Evolutionary conservation across 1,140 invertebrate genomes (phyloP), one percentile per base, ranked within the genome.

Genomic region (Centruroides vittatus): DNA sequence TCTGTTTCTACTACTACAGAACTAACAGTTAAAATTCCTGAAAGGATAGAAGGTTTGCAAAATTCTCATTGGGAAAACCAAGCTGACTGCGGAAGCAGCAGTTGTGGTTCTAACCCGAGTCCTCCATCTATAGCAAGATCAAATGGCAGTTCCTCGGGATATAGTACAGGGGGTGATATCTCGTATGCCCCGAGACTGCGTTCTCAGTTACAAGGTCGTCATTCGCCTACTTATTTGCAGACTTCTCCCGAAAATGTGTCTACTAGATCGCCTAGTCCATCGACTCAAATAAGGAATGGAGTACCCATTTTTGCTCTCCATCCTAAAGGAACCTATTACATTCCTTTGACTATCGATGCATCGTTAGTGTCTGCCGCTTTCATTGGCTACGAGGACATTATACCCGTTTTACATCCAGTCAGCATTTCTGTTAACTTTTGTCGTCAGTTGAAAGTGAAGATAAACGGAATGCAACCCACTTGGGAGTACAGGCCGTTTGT

Each of bases 371-470:
- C 84, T 62, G 84, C 86, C 0, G 83, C 84, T 65, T 74, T 90
- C 3, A 79, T 79, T 8, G 79, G 78, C 55, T 8, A 52, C 52
- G 63, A 63, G 7, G 66, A 68, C 8, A 36, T 65, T 47, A 77
- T 82, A 9, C 78, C 81, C 5, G 80, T 88, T 8, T 78, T 93
- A 13, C 91, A 95, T 77, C 91, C 91, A 3, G 86, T 95, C 57
- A 90, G 87, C 23, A 93, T 93, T 62, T 88, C 86, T 68, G 89
- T 93, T 3, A 90, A 89, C 73, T 92, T 92, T 59, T 64, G 65
- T 58, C 50, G 50, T 49, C 64, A 66, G 41, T 41, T 41, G 41
- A 41, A 41, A 41, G 8, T 41, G 41, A 41, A 41, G 8, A 8
- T 41, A 8, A 41, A 41, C 41, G 41, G 41, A 41, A 41, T 41